phyloP scores from a whole-genome alignment of 2,113 vertebrate species.

The Pongo abelii region DNA sequence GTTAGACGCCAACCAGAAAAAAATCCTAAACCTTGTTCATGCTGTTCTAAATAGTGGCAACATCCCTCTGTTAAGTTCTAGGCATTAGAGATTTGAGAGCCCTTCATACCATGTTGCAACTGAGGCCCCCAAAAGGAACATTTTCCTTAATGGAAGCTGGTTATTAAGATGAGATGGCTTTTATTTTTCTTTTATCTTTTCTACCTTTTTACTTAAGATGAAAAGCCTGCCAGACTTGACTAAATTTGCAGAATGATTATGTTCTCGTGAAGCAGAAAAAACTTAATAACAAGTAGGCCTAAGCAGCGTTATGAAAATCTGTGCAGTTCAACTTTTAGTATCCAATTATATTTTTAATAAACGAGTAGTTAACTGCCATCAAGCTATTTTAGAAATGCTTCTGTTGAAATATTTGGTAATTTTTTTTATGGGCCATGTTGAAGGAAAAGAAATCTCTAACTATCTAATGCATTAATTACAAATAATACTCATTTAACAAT shows the following conservation, averaged over 20 bases:
- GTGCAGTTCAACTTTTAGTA: background rate
- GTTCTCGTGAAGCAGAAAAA: background rate
- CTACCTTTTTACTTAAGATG: background rate
- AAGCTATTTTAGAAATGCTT: background rate
- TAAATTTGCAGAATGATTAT: background rate
- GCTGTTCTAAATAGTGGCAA: background rate
- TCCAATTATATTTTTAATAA: background rate
- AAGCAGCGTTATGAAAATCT: slow-evolving; percentile 17
- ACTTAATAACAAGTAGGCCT: slow-evolving; percentile 10
- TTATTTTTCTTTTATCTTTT: slow-evolving; percentile 19
- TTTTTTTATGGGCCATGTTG: background rate
- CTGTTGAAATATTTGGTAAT: background rate
- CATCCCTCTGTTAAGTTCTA: background rate
- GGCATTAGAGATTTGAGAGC: background rate
- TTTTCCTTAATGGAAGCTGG: background rate
- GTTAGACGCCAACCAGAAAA: background rate
- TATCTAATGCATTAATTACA: slow-evolving; percentile 11
- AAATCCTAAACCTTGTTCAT: background rate
- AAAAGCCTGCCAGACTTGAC: background rate
- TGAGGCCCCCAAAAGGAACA: background rate
- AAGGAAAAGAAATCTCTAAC: background rate
- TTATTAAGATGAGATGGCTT: slow-evolving; percentile 7
- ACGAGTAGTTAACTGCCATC: background rate
- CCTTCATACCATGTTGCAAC: background rate
- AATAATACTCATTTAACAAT: background rate